Percentiles rank a stretch among this genome's conserved stretches.
phyloP scores from a whole-genome alignment of 2,113 vertebrate species.

The Pipra filicauda region DNA sequence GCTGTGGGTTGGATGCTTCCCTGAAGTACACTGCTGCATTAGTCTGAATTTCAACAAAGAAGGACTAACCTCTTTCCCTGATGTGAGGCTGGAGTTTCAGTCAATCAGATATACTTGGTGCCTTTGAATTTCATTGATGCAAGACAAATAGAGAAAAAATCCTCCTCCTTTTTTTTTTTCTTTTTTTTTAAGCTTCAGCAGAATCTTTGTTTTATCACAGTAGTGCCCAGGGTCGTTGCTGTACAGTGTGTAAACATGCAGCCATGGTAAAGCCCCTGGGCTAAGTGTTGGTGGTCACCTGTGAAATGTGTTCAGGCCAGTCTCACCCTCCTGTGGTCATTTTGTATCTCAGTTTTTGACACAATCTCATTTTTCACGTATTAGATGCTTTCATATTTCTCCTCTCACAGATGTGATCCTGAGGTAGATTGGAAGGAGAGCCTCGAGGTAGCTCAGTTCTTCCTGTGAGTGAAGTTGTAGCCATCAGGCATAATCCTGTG shows the following conservation, averaged over 20 bases:
- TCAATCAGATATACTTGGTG: not conserved
- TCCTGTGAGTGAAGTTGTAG: not conserved
- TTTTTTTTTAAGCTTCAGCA: not conserved
- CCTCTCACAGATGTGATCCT: not conserved
- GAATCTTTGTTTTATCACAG: not conserved
- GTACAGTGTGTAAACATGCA: not conserved
- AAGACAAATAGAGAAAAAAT: not conserved
- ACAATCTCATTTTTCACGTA: not conserved
- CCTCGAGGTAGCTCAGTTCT: not conserved
- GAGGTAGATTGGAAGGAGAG: not conserved
- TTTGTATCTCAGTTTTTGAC: not conserved
- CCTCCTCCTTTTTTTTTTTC: not conserved
- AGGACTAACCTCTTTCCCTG: not conserved
- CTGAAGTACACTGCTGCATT: not conserved
- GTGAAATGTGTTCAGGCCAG: not conserved
- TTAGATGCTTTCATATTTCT: not conserved
- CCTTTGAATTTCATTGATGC: conserved; percentile 6
- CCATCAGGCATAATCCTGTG: not conserved
- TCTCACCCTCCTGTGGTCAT: not conserved
- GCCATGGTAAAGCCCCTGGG: not conserved
- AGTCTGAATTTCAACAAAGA: not conserved
- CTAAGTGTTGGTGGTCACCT: not conserved
- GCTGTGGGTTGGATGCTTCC: not conserved
- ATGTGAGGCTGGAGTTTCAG: not conserved
- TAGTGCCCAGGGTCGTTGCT: not conserved